A percentile compares a stretch with the other conserved stretches of the same genome.
phyloP scores from a whole-genome alignment of 2,888 invertebrate species.

The Sinopyrophorus schimmeli region DNA sequence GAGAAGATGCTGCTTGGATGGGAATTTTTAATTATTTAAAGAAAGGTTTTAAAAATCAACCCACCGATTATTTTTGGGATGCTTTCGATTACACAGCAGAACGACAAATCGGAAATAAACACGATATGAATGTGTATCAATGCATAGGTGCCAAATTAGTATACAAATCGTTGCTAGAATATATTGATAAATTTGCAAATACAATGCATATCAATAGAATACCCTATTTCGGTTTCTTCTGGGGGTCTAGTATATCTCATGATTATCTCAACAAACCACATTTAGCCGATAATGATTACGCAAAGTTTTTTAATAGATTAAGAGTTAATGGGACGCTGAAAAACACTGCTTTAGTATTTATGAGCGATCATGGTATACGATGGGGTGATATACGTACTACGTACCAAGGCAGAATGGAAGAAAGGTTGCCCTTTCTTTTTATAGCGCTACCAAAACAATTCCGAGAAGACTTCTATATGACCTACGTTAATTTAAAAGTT shows the following conservation, averaged over 20 bases:
- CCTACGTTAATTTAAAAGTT: constrained; percentile 65
- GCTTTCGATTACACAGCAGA: constrained; percentile 75
- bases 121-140: constrained; percentile 65
- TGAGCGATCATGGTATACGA: constrained; percentile 90
- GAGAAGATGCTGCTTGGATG: constrained; percentile 79
- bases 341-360: constrained; percentile 67
- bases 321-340: constrained; percentile 61
- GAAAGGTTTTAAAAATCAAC: constrained; percentile 74
- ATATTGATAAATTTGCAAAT: constrained; percentile 66
- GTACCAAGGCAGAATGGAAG: constrained; percentile 85
- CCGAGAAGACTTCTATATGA: constrained; percentile 61
- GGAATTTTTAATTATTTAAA: constrained; percentile 81
- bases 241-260: constrained; percentile 83
- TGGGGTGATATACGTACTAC: constrained; percentile 84
- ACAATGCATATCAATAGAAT: constrained; percentile 62
- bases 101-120: constrained; percentile 66
- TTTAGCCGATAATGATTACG: constrained; percentile 70
- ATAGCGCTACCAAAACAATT: constrained; percentile 76
- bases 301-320: constrained; percentile 61
- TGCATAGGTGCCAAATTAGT: constrained; percentile 74
- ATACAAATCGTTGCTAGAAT: constrained; percentile 72
- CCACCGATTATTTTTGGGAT: constrained; percentile 84
- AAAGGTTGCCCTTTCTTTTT: constrained; percentile 81
- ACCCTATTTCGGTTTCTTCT: constrained; percentile 80
- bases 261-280: constrained; percentile 80